Conservation (phyloP, 2,113 vertebrate species). For the Chionomys nivalis region DNA sequence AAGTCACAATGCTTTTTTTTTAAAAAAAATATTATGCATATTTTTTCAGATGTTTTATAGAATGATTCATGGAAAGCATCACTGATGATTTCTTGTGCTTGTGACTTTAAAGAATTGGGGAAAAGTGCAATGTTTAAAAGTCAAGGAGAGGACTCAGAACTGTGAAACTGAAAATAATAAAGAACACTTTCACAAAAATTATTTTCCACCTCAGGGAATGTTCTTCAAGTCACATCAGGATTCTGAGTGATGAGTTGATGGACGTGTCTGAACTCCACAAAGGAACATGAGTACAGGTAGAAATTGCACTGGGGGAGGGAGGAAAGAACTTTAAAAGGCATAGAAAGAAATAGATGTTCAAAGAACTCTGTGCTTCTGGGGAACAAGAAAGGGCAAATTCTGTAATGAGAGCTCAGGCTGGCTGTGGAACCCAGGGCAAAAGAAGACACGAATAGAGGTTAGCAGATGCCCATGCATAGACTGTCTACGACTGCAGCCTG, state of each 20-base stretch:
- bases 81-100: not conserved
- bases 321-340: slow-evolving; percentile 29
- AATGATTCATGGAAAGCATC: not conserved
- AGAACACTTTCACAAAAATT: slow-evolving; percentile 39
- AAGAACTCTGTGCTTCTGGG: not conserved
- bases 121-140: not conserved
- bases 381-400: slow-evolving; percentile 8
- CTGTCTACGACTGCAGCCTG: not conserved
- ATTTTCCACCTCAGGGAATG: slow-evolving; percentile 56
- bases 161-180: slow-evolving; percentile 44
- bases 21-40: not conserved
- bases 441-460: not conserved
- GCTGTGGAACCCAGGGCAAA: not conserved
- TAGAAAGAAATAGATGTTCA: slow-evolving; percentile 35
- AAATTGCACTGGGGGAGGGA: not conserved
- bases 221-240: slow-evolving; percentile 51
- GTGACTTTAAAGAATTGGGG: slow-evolving; percentile 45
- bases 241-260: slow-evolving; percentile 47
- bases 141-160: not conserved
- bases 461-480: rapidly evolving
- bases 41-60: not conserved
- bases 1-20: not conserved
- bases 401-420: not conserved
- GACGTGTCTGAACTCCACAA: slow-evolving; percentile 36
- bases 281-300: slow-evolving; percentile 14